A percentile compares a stretch with the other conserved stretches of the same genome.
These are phyloP conservation scores for Myotis myotis DNA, from an alignment of 2,797 vertebrate species.

Conservation along the genomic window DNA sequence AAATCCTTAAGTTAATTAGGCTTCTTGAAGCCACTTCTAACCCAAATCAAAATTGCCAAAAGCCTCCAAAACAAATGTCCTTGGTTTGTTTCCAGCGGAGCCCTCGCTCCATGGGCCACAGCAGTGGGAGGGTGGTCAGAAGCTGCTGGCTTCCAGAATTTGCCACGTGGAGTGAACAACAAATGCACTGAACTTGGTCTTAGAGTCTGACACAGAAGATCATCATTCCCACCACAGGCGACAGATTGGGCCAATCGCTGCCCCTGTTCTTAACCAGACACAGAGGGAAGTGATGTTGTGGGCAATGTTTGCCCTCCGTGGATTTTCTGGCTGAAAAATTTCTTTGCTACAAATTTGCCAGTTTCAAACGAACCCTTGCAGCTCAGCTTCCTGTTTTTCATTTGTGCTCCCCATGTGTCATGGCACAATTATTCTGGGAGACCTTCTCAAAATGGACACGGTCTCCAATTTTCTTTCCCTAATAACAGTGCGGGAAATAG, in stretches of 20 bases:
- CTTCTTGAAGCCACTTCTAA: slow-evolving; percentile 60
- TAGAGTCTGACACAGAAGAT: slow-evolving; percentile 41
- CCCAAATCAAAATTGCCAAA: slow-evolving; percentile 63
- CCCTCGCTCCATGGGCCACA: not conserved
- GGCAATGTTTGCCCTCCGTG: slow-evolving; percentile 22
- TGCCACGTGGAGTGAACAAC: slow-evolving; percentile 52
- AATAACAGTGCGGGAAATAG: slow-evolving; percentile 64
- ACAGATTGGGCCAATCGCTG: not conserved
- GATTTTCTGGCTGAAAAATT: slow-evolving; percentile 57
- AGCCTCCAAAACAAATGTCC: slow-evolving; percentile 60
- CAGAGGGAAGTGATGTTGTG: slow-evolving; percentile 50
- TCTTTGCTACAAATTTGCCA: slow-evolving; percentile 22
- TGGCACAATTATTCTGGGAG: slow-evolving; percentile 64
- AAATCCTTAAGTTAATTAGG: slow-evolving; percentile 42
- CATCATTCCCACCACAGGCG: slow-evolving; percentile 31
- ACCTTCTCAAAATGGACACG: slow-evolving; percentile 45
- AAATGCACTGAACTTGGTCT: slow-evolving; percentile 26
- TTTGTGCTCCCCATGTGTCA: slow-evolving; percentile 6
- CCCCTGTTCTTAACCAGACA: slow-evolving; percentile 22
- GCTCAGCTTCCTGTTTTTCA: slow-evolving; percentile 74
- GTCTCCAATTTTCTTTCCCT: slow-evolving; percentile 72
- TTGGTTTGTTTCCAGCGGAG: slow-evolving; percentile 19
- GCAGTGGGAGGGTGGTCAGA: slow-evolving; percentile 9
- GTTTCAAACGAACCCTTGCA: slow-evolving; percentile 61
- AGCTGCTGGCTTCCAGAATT: slow-evolving; percentile 41